Conservation (phyloP, 1,140 invertebrate species). For the Colletes gigas region DNA sequence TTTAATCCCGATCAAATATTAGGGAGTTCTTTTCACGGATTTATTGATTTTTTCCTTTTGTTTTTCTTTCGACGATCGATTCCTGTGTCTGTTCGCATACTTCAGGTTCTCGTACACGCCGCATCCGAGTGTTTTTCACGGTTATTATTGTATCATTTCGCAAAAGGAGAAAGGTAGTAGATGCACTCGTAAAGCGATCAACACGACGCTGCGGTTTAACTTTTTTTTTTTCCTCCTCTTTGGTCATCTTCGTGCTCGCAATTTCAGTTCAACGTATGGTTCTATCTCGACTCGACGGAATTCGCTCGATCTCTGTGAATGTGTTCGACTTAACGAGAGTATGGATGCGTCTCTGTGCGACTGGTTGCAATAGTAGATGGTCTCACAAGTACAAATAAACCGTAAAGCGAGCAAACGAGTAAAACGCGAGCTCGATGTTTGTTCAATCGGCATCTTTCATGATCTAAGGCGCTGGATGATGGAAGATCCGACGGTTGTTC, state of each 20-base stretch:
- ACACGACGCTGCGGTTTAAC: neutral
- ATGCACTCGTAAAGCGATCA: neutral
- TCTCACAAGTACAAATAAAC: neutral
- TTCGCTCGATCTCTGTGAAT: neutral
- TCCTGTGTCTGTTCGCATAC: neutral
- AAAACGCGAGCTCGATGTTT: conserved; percentile 25
- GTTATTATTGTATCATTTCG: neutral
- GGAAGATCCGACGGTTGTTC: conserved; percentile 20
- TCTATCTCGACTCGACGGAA: neutral
- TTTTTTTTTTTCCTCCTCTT: conserved; percentile 1
- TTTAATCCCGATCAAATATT: conserved; percentile 56
- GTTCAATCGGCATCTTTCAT: conserved; percentile 23
- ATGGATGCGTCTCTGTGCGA: neutral
- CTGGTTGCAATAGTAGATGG: neutral
- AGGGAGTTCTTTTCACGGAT: conserved; percentile 58
- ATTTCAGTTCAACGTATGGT: neutral
- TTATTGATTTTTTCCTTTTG: neutral
- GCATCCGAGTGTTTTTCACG: neutral
- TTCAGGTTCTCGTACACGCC: neutral
- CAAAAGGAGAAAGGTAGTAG: neutral
- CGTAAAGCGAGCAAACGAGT: no score
- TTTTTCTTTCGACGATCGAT: neutral
- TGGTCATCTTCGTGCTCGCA: conserved; percentile 3
- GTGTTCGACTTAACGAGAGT: neutral
- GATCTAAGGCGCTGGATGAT: conserved; percentile 45